A percentile compares a stretch with the other conserved stretches of the same genome.
Conservation (phyloP, 2,113 vertebrate genomes). For the Barnardius zonarius region DNA sequence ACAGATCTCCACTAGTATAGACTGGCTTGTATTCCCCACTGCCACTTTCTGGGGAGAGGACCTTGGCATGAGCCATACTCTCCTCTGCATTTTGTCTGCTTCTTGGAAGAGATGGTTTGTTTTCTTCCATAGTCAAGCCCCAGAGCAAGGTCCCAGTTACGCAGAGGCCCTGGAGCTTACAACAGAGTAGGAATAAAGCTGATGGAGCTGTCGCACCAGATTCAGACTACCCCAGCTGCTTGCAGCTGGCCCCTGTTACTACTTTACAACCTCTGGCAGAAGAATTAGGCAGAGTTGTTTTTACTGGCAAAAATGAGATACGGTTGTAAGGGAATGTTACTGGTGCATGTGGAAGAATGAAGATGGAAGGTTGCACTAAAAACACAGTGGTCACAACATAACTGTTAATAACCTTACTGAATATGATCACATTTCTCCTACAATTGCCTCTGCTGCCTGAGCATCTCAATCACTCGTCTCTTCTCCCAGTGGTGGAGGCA, state of each 20-base stretch:
- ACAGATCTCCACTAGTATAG: neutral
- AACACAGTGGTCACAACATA: neutral
- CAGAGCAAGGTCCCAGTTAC: neutral
- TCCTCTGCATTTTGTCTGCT: neutral
- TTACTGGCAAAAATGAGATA: neutral
- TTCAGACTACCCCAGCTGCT: neutral
- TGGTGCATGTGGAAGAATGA: neutral
- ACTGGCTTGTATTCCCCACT: neutral
- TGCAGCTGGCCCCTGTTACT: neutral
- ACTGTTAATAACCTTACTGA: neutral
- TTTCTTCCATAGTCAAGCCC: neutral
- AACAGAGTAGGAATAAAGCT: neutral
- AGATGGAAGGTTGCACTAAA: neutral
- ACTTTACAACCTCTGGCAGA: neutral
- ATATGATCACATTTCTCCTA: neutral
- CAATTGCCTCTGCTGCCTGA: neutral
- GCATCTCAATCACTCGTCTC: neutral
- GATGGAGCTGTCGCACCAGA: neutral
- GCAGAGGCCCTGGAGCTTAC: neutral
- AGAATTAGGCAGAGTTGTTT: neutral
- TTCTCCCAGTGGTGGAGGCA: neutral
- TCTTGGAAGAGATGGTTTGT: neutral
- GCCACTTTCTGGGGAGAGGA: neutral
- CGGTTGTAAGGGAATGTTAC: neutral
- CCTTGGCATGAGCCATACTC: neutral